Conservation (phyloP, 2,113 vertebrate species). For the Sminthopsis crassicaudata region DNA sequence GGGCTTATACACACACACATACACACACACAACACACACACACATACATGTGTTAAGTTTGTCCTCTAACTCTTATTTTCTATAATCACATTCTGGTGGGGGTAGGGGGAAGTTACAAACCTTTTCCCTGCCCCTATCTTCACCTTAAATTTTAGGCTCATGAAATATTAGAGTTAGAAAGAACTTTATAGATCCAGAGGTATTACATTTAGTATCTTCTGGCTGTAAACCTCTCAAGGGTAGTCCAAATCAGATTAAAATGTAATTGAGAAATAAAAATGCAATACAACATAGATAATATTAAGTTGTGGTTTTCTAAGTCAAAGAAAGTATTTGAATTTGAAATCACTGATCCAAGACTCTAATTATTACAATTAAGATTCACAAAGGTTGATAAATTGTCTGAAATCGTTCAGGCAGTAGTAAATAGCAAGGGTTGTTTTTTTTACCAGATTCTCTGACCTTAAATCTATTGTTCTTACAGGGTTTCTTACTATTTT, state of each 20-base stretch:
- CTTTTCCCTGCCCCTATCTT: neutral
- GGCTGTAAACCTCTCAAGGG: neutral
- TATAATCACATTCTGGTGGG: neutral
- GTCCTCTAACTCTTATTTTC: neutral
- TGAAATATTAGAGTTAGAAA: neutral
- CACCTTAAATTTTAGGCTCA: neutral
- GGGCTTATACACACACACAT: too few species aligned
- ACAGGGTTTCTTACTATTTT: neutral
- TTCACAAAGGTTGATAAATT: neutral
- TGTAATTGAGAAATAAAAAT: neutral
- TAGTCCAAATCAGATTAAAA: neutral
- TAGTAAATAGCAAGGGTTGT: neutral
- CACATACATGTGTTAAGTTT: neutral
- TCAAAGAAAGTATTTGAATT: neutral
- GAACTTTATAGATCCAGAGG: neutral
- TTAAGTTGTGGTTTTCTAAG: neutral
- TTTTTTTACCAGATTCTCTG: constrained; percentile 12
- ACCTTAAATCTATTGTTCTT: constrained; percentile 2
- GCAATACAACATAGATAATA: neutral
- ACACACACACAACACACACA: too few species aligned
- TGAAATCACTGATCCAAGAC: neutral
- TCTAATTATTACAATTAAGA: neutral
- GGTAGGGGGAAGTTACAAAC: too few species aligned
- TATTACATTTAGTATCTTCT: neutral
- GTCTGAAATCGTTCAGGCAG: neutral